phyloP scores from a whole-genome alignment of 2,797 vertebrate species.

The Xerus rutilus region DNA sequence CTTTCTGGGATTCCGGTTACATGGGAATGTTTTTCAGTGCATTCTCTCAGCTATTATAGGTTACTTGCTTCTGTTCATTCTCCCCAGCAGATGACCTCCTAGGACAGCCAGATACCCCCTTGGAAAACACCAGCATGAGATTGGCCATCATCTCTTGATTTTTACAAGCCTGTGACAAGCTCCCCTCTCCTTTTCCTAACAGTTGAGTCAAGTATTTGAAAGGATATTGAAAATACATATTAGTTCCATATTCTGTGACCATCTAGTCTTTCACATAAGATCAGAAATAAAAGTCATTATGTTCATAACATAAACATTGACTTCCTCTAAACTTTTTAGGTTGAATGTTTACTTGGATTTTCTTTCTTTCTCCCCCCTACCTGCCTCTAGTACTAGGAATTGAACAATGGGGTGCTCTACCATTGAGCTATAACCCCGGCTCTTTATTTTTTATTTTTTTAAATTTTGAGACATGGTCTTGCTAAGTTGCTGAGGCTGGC shows the following conservation, averaged over 20 bases:
- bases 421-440: too few relatives aligned
- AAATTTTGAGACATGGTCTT: too few relatives aligned
- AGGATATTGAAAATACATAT: background rate
- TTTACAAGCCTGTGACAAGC: background rate
- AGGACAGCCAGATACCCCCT: background rate
- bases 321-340: constrained; percentile 1
- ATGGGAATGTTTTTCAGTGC: background rate
- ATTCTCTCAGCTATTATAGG: background rate
- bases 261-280: background rate
- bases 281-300: background rate
- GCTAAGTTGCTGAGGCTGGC: too few relatives aligned
- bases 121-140: background rate
- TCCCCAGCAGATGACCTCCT: background rate
- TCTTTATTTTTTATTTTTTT: too few relatives aligned
- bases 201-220: background rate
- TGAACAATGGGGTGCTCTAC: too few relatives aligned
- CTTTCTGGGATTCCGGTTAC: background rate
- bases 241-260: background rate
- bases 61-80: background rate
- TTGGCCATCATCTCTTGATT: background rate
- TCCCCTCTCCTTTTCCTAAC: background rate
- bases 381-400: too few relatives aligned
- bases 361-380: too few relatives aligned
- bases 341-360: background rate
- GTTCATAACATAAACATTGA: background rate